Evolutionary conservation across 1,140 invertebrate genomes (phyloP).

Genomic region (Pseudobourletiella spinata): DNA sequence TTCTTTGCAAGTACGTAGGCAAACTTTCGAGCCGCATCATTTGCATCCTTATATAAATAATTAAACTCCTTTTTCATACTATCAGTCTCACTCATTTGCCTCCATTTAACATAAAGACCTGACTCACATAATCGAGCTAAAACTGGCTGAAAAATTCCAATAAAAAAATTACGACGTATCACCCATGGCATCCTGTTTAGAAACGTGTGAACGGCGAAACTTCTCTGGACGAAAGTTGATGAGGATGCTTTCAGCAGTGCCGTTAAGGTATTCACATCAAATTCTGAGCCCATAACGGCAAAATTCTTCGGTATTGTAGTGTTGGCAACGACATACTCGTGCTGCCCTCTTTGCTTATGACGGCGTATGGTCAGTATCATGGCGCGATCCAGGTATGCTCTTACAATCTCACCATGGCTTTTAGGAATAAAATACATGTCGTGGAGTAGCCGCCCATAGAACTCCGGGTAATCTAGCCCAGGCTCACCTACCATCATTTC

Average conservation of each 20-base stretch:
- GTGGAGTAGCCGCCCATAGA: neutral
- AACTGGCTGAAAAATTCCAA: neutral
- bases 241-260: neutral
- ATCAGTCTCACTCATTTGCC: neutral
- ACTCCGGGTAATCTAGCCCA: neutral
- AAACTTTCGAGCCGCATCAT: neutral
- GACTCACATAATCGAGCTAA: neutral
- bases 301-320: neutral
- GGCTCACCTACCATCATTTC: conserved; percentile 2
- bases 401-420: neutral
- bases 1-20: neutral
- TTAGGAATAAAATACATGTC: neutral
- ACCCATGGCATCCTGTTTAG: neutral
- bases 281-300: neutral
- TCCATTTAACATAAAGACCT: neutral
- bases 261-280: neutral
- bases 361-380: neutral
- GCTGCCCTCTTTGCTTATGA: neutral
- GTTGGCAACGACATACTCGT: neutral
- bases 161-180: neutral
- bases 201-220: neutral
- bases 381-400: neutral
- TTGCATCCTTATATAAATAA: neutral
- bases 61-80: neutral
- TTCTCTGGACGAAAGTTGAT: neutral